Percentiles rank a stretch among this genome's conserved stretches.
These are phyloP conservation scores for Pipistrellus kuhlii DNA, from an alignment of 2,797 vertebrate species.

Conservation along the genomic window DNA sequence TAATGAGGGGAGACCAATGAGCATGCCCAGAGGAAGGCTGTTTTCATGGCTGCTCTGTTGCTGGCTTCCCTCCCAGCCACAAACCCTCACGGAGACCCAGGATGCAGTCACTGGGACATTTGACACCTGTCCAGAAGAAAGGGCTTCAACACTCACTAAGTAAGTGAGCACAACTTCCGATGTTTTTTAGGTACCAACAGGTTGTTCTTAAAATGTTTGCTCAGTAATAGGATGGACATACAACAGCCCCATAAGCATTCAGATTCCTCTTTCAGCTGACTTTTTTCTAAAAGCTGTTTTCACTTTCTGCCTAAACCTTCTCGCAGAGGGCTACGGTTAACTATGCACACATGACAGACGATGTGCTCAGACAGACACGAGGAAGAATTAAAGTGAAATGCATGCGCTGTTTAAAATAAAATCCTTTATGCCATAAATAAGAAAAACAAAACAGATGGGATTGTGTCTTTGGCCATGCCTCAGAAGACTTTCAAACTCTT, in stretches of 20 bases:
- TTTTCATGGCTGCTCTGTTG: not conserved
- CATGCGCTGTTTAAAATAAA: conserved; percentile 84
- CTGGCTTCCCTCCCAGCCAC: conserved; percentile 29
- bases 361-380: conserved; percentile 86
- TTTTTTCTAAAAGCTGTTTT: conserved; percentile 80
- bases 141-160: not conserved
- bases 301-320: conserved; percentile 79
- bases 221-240: not conserved
- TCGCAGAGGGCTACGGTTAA: conserved; percentile 71
- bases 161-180: not conserved
- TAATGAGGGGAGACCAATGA: conserved; percentile 21
- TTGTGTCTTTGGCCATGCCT: conserved; percentile 84
- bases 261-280: not conserved
- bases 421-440: conserved; percentile 84
- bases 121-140: conserved; percentile 43
- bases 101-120: not conserved
- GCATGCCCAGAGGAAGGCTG: not conserved
- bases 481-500: conserved; percentile 83
- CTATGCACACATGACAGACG: conserved; percentile 79
- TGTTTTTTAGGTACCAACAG: not conserved
- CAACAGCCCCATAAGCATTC: not conserved
- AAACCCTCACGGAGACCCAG: conserved; percentile 11
- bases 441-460: conserved; percentile 86
- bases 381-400: conserved; percentile 85
- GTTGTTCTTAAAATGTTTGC: not conserved